phyloP scores from a whole-genome alignment of 2,797 vertebrate genomes.

The Lophius americanus region DNA sequence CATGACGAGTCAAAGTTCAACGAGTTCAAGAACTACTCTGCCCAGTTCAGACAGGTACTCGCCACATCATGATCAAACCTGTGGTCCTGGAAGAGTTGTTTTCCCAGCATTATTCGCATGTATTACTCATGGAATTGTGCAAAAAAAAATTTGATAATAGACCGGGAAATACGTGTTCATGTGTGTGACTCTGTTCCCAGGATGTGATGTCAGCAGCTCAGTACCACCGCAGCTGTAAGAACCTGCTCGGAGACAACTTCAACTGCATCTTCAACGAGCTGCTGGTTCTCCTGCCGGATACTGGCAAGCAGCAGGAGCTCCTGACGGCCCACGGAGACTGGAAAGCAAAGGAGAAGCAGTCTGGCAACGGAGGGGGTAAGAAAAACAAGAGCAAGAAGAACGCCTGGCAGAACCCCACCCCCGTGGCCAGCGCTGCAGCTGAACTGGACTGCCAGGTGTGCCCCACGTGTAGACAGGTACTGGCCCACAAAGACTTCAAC shows the following conservation, averaged over 20 bases:
- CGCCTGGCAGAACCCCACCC: conserved; percentile 83
- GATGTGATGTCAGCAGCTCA: conserved; percentile 90
- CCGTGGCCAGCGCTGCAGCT: conserved; percentile 49
- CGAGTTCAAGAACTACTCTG: conserved; percentile 93
- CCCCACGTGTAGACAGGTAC: conserved; percentile 93
- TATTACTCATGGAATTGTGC: not conserved
- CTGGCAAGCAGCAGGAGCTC: conserved; percentile 94
- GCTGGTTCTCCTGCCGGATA: conserved; percentile 94
- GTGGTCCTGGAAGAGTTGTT: not conserved
- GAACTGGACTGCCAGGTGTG: conserved; percentile 94
- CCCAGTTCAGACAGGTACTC: conserved; percentile 95
- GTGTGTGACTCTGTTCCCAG: conserved; percentile 64
- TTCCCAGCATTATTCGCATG: not conserved
- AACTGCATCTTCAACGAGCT: conserved; percentile 93
- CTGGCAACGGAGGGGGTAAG: conserved; percentile 67
- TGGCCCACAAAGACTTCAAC: conserved; percentile 88
- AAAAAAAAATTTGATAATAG: too few species aligned
- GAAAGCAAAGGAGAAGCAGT: conserved; percentile 82
- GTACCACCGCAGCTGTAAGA: conserved; percentile 93
- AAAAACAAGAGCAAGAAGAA: conserved; percentile 91
- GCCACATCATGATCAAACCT: too few species aligned
- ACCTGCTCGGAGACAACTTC: conserved; percentile 93
- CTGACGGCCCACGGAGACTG: conserved; percentile 90
- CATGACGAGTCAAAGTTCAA: conserved; percentile 93
- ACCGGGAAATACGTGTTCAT: too few species aligned